These are phyloP conservation scores for Trichopria drosophilae DNA, from an alignment of 2,888 invertebrate genomes.

Conservation along the genomic window DNA sequence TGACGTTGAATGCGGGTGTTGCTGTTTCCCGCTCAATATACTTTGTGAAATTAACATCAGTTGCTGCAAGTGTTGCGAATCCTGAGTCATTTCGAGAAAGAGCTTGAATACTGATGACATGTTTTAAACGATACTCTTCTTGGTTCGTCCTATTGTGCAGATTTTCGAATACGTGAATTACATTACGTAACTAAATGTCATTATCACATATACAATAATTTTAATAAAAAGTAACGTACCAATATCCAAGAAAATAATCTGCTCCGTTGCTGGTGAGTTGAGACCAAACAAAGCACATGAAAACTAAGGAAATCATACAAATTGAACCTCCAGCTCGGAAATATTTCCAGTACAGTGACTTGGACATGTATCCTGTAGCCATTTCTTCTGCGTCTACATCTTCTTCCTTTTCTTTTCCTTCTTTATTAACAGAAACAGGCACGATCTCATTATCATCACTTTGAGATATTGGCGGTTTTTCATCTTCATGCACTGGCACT, in stretches of 20 bases:
- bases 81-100: too few relatives aligned
- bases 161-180: too few relatives aligned
- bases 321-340: slow-evolving; percentile 70
- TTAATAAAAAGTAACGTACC: too few relatives aligned
- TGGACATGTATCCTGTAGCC: slow-evolving; percentile 65
- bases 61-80: too few relatives aligned
- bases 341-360: slow-evolving; percentile 69
- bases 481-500: too few relatives aligned
- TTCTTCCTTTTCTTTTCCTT: background rate
- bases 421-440: background rate
- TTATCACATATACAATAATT: too few relatives aligned
- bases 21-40: too few relatives aligned
- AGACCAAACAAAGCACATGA: slow-evolving; percentile 65
- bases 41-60: too few relatives aligned
- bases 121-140: slow-evolving; percentile 3
- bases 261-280: slow-evolving; percentile 71
- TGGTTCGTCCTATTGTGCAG: slow-evolving; percentile 7
- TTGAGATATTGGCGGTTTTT: too few relatives aligned
- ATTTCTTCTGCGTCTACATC: slow-evolving; percentile 54
- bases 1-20: too few relatives aligned
- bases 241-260: slow-evolving; percentile 78
- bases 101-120: too few relatives aligned
- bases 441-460: background rate
- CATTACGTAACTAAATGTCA: too few relatives aligned
- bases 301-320: slow-evolving; percentile 61